A percentile compares a stretch with the other conserved stretches of the same genome.
Evolutionary conservation across 2,888 invertebrate genomes (phyloP).

Genomic region (Drosophila monieri): DNA sequence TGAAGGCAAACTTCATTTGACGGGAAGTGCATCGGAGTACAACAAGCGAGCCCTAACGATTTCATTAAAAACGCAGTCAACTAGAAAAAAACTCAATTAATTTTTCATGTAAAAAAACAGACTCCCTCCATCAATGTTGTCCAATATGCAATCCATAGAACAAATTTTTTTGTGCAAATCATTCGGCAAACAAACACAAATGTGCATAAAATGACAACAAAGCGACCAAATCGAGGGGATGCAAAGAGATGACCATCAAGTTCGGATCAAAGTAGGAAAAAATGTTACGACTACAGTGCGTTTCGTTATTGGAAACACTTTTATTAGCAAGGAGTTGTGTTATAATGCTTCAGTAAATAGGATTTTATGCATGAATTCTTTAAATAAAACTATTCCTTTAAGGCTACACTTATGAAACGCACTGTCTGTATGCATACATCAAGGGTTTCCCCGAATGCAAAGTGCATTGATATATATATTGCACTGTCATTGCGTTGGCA

Average conservation of each 20-base stretch:
- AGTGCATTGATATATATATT: constrained; percentile 78
- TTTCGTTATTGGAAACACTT: neutral
- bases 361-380: too few relatives aligned
- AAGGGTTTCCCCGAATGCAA: constrained; percentile 33
- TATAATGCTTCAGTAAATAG: too few relatives aligned
- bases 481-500: constrained; percentile 77
- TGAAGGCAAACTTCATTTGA: constrained; percentile 40
- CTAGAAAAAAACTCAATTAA: constrained; percentile 81
- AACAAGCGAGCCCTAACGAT: constrained; percentile 65
- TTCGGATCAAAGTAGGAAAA: constrained; percentile 9
- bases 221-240: constrained; percentile 77
- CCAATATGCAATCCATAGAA: constrained; percentile 62
- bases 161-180: constrained; percentile 78
- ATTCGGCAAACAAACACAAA: constrained; percentile 77
- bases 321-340: neutral
- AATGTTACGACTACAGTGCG: constrained; percentile 11
- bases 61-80: constrained; percentile 80
- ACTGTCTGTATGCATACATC: constrained; percentile 20
- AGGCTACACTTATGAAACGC: neutral
- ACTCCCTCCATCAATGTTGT: constrained; percentile 34
- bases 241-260: constrained; percentile 49
- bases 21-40: constrained; percentile 34
- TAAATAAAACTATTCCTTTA: too few relatives aligned
- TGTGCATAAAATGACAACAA: constrained; percentile 79
- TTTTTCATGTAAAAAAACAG: constrained; percentile 64